Conservation (phyloP, 2,113 vertebrate genomes). For the Progne subis region DNA sequence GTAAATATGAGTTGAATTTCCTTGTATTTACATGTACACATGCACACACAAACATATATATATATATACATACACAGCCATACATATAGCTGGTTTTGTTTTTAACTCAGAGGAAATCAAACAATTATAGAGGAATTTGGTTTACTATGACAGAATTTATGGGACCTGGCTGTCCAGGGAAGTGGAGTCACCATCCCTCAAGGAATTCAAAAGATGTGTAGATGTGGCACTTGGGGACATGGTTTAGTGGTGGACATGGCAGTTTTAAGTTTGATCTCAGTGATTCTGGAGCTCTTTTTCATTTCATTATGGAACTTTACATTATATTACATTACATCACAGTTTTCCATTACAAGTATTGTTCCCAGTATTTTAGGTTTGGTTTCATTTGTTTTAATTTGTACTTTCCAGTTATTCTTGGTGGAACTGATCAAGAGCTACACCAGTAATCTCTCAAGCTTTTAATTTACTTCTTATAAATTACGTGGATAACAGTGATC, state of each 20-base stretch:
- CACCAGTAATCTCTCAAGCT: neutral
- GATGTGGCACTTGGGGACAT: neutral
- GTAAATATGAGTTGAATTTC: neutral
- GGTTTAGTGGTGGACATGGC: neutral
- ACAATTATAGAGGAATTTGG: neutral
- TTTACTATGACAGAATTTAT: neutral
- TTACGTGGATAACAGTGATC: neutral
- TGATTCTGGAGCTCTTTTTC: neutral
- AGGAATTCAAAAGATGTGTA: neutral
- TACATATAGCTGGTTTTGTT: rapidly evolving
- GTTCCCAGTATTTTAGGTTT: neutral
- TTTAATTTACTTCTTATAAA: neutral
- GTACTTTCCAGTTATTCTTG: neutral
- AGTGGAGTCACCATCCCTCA: neutral
- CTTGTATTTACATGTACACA: neutral
- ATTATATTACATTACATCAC: neutral
- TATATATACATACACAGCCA: rapidly evolving
- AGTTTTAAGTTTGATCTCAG: neutral
- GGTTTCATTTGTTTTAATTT: neutral
- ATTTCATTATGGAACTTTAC: neutral
- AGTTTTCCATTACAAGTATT: neutral
- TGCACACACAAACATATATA: rapidly evolving
- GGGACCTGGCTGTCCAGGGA: neutral
- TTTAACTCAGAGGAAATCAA: neutral
- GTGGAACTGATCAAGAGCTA: neutral